A percentile compares a stretch with the other conserved stretches of the same genome.
Conservation (phyloP, 2,113 vertebrate species). For the zebrafish (Danio rerio) region GRCz12tu NC_133197.1:19872501-19873000, state of each 20-base stretch:
- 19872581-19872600: background rate
- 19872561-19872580: background rate
- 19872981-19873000: slow-evolving; percentile 13
- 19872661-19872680: slow-evolving; percentile 14
- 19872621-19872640: background rate
- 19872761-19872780: slow-evolving; percentile 61
- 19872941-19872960: background rate
- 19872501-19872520: background rate
- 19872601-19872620: background rate
- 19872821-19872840: slow-evolving; percentile 64
- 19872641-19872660: background rate
- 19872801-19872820: slow-evolving; percentile 63
- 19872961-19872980: slow-evolving; percentile 22
- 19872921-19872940: background rate
- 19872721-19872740: slow-evolving; percentile 76
- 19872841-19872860: slow-evolving; percentile 49
- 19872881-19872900: slow-evolving; percentile 47
- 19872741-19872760: slow-evolving; percentile 68
- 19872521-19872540: background rate
- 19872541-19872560: background rate
- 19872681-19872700: slow-evolving; percentile 59
- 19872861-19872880: slow-evolving; percentile 52
- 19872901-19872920: background rate
- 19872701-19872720: slow-evolving; percentile 56
- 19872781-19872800: slow-evolving; percentile 76